Conservation (phyloP, 2,113 vertebrate genomes). For the Sardina pilchardus region DNA sequence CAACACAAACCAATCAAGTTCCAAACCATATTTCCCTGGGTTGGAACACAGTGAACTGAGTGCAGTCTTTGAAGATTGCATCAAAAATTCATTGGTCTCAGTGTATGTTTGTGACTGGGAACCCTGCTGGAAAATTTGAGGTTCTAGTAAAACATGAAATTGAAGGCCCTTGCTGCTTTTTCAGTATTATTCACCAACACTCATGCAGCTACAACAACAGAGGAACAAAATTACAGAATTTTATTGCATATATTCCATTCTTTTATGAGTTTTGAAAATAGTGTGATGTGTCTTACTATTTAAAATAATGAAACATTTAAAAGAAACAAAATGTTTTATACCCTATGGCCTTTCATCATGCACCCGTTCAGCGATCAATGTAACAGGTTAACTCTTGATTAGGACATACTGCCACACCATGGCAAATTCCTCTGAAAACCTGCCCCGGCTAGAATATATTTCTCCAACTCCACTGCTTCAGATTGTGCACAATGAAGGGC, state of each 20-base stretch:
- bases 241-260: constrained; percentile 1
- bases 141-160: not conserved
- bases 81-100: not conserved
- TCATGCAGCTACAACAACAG: not conserved
- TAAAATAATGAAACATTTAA: not conserved
- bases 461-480: not conserved
- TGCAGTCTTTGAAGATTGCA: not conserved
- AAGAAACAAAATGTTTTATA: not conserved
- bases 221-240: not conserved
- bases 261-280: constrained; percentile 7
- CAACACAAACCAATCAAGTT: not conserved
- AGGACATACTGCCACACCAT: not conserved
- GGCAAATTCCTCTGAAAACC: not conserved
- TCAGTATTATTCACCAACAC: not conserved
- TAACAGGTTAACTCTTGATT: not conserved
- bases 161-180: not conserved
- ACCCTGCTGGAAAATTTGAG: not conserved
- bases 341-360: not conserved
- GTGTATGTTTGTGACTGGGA: not conserved
- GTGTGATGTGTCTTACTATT: not conserved
- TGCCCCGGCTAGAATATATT: not conserved
- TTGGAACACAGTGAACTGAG: not conserved
- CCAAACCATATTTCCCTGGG: not conserved
- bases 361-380: not conserved
- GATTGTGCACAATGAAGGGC: not conserved